Evolutionary conservation across 2,888 invertebrate genomes (phyloP).

Genomic region (Apamea crenata): DNA sequence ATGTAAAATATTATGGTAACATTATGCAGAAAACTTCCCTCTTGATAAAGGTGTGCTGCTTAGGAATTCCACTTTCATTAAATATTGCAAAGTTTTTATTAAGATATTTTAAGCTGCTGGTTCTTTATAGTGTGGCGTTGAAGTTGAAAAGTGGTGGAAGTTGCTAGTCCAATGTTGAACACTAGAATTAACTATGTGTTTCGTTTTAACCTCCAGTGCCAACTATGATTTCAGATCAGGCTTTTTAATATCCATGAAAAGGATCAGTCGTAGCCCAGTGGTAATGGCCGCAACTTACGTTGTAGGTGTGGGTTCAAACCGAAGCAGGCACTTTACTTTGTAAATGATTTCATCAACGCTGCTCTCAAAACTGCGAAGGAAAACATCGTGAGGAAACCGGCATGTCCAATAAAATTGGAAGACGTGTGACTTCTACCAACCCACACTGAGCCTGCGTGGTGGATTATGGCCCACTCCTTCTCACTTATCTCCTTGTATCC

Average conservation of each 20-base stretch:
- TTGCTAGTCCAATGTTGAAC: not conserved
- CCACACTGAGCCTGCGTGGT: not conserved
- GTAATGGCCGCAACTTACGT: not conserved
- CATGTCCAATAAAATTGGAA: not conserved
- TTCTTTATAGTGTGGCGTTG: conserved; percentile 30
- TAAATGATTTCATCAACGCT: not conserved
- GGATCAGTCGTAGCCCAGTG: not conserved
- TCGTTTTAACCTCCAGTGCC: not conserved
- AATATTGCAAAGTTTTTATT: conserved; percentile 54
- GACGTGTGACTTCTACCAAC: not conserved
- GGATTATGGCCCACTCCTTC: not conserved
- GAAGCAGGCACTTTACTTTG: not conserved
- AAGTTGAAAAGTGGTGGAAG: conserved; percentile 14
- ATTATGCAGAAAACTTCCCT: conserved; percentile 56
- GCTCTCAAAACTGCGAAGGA: not conserved
- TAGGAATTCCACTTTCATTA: conserved; percentile 50
- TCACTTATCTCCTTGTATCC: not conserved
- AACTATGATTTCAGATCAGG: not conserved
- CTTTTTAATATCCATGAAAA: not conserved
- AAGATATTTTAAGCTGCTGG: conserved; percentile 46
- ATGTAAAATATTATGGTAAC: conserved; percentile 61
- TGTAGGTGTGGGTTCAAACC: not conserved
- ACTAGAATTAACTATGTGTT: conserved; percentile 6
- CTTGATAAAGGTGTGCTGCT: conserved; percentile 44
- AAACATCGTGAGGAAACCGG: not conserved